Evolutionary conservation across 2,888 invertebrate genomes (phyloP).

Genomic region (Synergus itoensis): DNA sequence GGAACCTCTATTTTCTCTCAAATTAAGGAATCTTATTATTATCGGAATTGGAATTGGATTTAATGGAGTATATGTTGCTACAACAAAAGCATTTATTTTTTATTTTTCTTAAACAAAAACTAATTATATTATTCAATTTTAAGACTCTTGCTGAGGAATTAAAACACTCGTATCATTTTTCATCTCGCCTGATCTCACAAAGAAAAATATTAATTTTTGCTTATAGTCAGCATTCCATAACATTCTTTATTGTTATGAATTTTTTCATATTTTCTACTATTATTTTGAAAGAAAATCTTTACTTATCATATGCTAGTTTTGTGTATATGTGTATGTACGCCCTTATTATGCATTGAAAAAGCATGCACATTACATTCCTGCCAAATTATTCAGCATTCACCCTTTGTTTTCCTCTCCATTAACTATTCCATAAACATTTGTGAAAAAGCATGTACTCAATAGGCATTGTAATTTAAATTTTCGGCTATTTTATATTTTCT

Average conservation of each 20-base stretch:
- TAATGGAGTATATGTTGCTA: too few relatives aligned
- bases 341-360: constrained; percentile 21
- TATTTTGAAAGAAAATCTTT: background rate
- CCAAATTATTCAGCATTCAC: background rate
- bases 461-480: background rate
- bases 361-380: constrained; percentile 27
- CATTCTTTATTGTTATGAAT: background rate
- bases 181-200: background rate
- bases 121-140: background rate
- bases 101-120: background rate
- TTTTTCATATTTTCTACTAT: background rate
- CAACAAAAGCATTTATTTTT: background rate
- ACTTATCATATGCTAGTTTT: background rate
- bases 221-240: background rate
- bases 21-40: too few relatives aligned
- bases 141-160: background rate
- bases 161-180: background rate
- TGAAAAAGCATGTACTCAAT: constrained; percentile 7
- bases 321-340: background rate
- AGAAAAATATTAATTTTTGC: background rate
- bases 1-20: background rate
- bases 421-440: background rate
- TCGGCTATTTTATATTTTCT: too few relatives aligned
- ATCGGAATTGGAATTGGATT: too few relatives aligned
- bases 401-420: background rate